Conservation (phyloP, 2,113 vertebrate genomes). For the Rhipidura dahli region DNA sequence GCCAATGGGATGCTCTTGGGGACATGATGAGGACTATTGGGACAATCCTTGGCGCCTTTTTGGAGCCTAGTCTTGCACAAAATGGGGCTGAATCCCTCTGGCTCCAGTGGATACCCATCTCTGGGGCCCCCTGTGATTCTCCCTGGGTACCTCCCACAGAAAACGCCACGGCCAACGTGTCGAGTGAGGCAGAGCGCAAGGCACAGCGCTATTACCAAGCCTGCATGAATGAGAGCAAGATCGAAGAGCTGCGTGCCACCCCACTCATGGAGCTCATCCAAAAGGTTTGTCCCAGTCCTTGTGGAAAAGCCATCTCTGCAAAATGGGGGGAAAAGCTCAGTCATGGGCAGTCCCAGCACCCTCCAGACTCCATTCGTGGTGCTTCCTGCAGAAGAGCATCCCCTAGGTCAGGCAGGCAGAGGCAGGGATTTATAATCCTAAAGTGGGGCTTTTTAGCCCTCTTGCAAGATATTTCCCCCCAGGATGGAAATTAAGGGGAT, state of each 20-base stretch:
- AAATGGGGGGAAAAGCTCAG: not conserved
- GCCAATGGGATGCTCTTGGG: not conserved
- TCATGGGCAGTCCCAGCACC: not conserved
- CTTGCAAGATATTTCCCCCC: not conserved
- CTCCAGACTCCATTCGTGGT: not conserved
- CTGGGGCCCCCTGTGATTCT: not conserved
- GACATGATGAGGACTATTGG: fast-evolving
- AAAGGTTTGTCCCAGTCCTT: constrained; percentile 73
- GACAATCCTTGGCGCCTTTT: fast-evolving
- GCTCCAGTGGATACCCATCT: not conserved
- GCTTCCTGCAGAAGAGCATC: not conserved
- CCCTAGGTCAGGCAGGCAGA: not conserved
- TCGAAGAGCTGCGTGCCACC: constrained; percentile 84
- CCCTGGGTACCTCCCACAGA: constrained; percentile 68
- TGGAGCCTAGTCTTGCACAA: not conserved
- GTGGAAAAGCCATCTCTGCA: not conserved
- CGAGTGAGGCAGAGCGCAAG: constrained; percentile 87
- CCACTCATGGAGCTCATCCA: constrained; percentile 87
- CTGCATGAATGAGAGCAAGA: constrained; percentile 94
- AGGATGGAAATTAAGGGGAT: not conserved
- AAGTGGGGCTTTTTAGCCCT: not conserved
- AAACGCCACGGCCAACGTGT: constrained; percentile 79
- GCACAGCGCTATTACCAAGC: constrained; percentile 90
- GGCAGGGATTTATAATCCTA: not conserved
- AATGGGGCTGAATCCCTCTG: not conserved